Base-by-base conservation (phyloP, 2,113 vertebrate species). In the Microcebus ravelobensis region DNA sequence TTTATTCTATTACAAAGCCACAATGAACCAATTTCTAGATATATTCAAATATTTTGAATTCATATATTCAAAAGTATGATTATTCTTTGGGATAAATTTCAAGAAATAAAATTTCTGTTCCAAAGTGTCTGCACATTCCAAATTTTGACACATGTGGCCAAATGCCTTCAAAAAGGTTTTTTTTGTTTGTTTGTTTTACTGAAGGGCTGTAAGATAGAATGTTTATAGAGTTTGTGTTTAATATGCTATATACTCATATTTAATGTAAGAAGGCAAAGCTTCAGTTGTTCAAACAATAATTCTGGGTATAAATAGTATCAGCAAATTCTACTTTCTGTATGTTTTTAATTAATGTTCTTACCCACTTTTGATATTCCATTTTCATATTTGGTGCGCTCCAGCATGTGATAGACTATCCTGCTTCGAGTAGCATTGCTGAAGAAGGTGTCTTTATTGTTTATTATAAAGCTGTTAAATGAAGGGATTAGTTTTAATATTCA, bases 371-470 rank as follows among this genome's bases (percentile, higher is more conserved):
- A 99, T 97, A 99, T 99, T 50, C 99, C 99, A 4, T 99, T 99
- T 98, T 99, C 99, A 74, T 99, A 99, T 94, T 99, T 99, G 9
- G 99, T 99, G 95, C 99, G 99, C 97, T 99, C 99, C 45, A 99
- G 98, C 96, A 99, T 99, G 82, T 99, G 99, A 98, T 99, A 99
- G 23, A 99, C 99, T 27, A 99, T 99, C 97, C 99, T 99, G 97
- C 99, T 99, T 98, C 99, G 98, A 65, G 99, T 99, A 31, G 99
- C 99, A 96, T 99, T 99, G 98, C 99, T 99, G 98, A 99, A 99
- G 98, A 99, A 99, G 23, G 99, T 99, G 96, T 99, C 99, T 98
- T 99, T 99, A 97, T 99, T 99, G 99, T 99, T 99, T 98, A 99
- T 99, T 0, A 99, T 99, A 97, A 99, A 99, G 94, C 99, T 99